phyloP scores from a whole-genome alignment of 2,113 vertebrate genomes.

The Dunckerocampus dactyliophorus region DNA sequence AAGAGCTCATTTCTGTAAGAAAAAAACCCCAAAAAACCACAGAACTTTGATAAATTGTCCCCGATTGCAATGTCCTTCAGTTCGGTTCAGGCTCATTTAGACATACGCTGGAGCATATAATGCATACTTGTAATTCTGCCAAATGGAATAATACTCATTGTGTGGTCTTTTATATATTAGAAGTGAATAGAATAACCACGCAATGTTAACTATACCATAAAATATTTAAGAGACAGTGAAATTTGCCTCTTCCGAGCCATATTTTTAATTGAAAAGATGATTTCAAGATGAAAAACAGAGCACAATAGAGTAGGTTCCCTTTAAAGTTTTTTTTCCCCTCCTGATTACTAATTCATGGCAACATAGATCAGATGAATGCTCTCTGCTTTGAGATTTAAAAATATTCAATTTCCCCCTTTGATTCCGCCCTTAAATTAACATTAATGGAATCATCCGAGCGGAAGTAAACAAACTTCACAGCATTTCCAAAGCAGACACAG shows the following conservation, averaged over 20 bases:
- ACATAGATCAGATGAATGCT: slow-evolving; percentile 30
- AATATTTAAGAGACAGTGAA: not conserved
- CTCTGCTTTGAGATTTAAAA: slow-evolving; percentile 28
- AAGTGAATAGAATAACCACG: not conserved
- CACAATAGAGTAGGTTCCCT: slow-evolving; percentile 1
- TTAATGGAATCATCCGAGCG: slow-evolving; percentile 38
- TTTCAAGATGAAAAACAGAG: not conserved
- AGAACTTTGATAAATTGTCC: too few relatives aligned
- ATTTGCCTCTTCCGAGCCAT: not conserved
- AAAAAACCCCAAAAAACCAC: too few relatives aligned
- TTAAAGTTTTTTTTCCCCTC: slow-evolving; percentile 5
- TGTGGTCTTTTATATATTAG: not conserved
- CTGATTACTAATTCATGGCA: slow-evolving; percentile 44
- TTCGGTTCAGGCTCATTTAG: too few relatives aligned
- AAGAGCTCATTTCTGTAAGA: too few relatives aligned
- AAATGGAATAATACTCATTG: too few relatives aligned
- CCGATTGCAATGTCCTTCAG: too few relatives aligned
- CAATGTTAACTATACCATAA: too few relatives aligned
- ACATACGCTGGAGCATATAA: too few relatives aligned
- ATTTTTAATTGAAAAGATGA: not conserved
- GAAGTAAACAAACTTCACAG: slow-evolving; percentile 57
- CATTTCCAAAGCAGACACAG: slow-evolving; percentile 23
- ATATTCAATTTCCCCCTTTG: slow-evolving; percentile 36
- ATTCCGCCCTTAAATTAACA: slow-evolving; percentile 42
- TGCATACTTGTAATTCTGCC: too few relatives aligned